phyloP scores from a whole-genome alignment of 2,888 invertebrate genomes.

The Byasa hedistus region DNA sequence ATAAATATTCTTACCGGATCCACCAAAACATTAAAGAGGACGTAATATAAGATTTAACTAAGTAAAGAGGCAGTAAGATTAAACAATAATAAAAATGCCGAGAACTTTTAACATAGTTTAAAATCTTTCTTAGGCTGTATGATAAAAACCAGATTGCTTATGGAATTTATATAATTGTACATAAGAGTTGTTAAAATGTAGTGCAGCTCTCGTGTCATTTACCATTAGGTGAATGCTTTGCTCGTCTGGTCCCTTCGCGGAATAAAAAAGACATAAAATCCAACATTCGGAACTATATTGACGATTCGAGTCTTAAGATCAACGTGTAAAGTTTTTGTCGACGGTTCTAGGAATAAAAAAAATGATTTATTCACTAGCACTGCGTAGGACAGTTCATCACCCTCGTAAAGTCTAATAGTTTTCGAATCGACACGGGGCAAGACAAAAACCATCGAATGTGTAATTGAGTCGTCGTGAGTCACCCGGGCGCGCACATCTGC shows the following conservation, averaged over 20 bases:
- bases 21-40: not conserved
- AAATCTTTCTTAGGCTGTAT: not conserved
- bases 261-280: no score
- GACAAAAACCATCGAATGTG: slow-evolving; percentile 76
- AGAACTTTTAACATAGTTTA: not conserved
- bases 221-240: no score
- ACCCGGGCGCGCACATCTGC: slow-evolving; percentile 69
- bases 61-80: no score
- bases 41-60: not conserved
- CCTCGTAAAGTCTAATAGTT: slow-evolving; percentile 50
- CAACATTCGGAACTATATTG: no score
- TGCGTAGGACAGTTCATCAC: slow-evolving; percentile 41
- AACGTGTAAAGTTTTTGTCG: no score
- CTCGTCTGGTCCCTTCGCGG: no score
- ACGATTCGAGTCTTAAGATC: no score
- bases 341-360: no score
- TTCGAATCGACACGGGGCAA: slow-evolving; percentile 51
- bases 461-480: slow-evolving; percentile 79
- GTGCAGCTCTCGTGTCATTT: no score
- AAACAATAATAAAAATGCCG: no score
- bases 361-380: slow-evolving; percentile 16
- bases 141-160: not conserved
- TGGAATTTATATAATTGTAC: no score
- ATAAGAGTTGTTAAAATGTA: no score
- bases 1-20: not conserved